Evolutionary conservation across 1,140 invertebrate species (phyloP), one percentile per base, ranked within the genome.

Genomic region (Steinernema khuongi): DNA sequence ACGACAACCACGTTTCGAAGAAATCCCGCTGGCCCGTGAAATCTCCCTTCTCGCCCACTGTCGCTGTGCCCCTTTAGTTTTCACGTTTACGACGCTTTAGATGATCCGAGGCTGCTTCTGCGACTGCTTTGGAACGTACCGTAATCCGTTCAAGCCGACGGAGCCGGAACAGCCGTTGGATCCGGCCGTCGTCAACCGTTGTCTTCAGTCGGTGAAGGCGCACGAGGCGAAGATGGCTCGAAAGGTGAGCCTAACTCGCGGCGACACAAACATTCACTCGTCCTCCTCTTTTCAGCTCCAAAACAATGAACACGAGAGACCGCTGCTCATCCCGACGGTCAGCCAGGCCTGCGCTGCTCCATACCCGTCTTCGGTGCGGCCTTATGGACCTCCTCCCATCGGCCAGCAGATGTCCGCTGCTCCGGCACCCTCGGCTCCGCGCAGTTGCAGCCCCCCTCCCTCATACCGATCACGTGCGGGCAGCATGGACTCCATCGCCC

Each of bases 101-200:
- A 77, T 77, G 75, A 36, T 74, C 18, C 67, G 69, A 36, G 75
- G 75, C n/a, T 77, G 75, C 31, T 77, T 75, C 72, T 77, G 75
- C 68, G 75, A 77, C 67, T 77, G 75, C 28, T 77, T 77, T 31
- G 75, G 75, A 1, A 66, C 75, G 0, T 66, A 26, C 50, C 50
- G 50, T 11, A 60, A 60, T 22, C 50, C 70, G 22, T 28, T 67
- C 14, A 69, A 67, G 19, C 28, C 71, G 2, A 26, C 31, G 26
- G 31, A 73, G 68, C 71, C 19, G 18, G 29, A 32, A 22, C 67
- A 69, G 1, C 67, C 70, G 26, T 32, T 77, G 19, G 70, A 73
- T 33, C 75, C 75, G n/a, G 72, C 69, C 73, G 75, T 74, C 31
- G 72, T 77, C 33, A 31, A 36, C 17, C 19, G 60, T 0, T 77